These are phyloP conservation scores for Hephaestus fuliginosus DNA, from an alignment of 2,797 vertebrate species.

Conservation along the genomic window DNA sequence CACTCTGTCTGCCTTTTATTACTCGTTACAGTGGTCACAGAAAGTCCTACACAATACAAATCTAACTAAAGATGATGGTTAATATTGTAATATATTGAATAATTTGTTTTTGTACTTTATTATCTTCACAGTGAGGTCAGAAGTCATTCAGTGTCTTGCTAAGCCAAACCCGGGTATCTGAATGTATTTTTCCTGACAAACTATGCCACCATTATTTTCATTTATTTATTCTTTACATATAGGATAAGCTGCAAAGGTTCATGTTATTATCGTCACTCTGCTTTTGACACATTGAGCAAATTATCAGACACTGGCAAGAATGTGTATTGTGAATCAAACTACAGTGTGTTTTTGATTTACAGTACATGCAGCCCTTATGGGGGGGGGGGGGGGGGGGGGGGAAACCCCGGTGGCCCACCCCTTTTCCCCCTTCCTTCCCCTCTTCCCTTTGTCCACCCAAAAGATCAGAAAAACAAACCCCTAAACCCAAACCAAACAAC, in stretches of 20 bases:
- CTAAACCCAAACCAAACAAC: too few relatives aligned
- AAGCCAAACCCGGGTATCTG: neutral
- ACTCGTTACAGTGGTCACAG: conserved; percentile 16
- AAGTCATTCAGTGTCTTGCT: conserved; percentile 1
- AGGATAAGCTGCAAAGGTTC: neutral
- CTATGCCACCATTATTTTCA: neutral
- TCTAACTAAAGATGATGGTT: neutral
- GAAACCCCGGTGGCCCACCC: too few relatives aligned
- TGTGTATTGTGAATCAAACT: neutral
- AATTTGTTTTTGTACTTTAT: neutral
- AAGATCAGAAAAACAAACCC: too few relatives aligned
- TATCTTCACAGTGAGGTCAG: neutral
- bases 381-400: too few relatives aligned
- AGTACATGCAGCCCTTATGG: too few relatives aligned
- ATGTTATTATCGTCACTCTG: neutral
- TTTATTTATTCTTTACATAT: neutral
- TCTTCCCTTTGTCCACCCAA: too few relatives aligned
- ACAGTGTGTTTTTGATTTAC: neutral
- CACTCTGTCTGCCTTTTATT: conserved; percentile 53
- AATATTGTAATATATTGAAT: conserved; percentile 17
- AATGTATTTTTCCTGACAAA: neutral
- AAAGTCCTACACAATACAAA: conserved; percentile 13
- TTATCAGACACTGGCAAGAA: neutral
- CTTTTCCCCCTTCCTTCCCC: too few relatives aligned
- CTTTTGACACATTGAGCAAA: neutral